phyloP scores from a whole-genome alignment of 2,113 vertebrate genomes.

The Abramis brama region DNA sequence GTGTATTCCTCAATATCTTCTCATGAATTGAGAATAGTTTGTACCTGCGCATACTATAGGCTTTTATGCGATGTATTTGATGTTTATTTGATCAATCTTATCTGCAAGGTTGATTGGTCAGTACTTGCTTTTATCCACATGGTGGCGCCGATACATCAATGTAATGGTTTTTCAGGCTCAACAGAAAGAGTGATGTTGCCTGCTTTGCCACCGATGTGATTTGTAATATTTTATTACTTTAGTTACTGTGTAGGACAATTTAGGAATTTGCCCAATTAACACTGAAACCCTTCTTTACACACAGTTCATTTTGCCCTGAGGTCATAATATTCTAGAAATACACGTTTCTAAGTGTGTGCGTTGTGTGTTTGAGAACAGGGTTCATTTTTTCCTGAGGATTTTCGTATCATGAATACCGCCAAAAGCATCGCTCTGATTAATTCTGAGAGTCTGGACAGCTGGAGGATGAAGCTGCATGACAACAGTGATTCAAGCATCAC shows the following conservation, averaged over 20 bases:
- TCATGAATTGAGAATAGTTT: no score
- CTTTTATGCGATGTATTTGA: neutral
- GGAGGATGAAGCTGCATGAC: conserved; percentile 90
- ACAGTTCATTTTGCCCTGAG: neutral
- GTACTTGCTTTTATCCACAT: conserved; percentile 47
- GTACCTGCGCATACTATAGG: neutral
- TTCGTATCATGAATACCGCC: conserved; percentile 84
- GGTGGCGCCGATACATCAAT: conserved; percentile 52
- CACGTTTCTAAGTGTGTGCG: conserved; percentile 29
- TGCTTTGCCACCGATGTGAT: neutral
- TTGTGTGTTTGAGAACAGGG: conserved; percentile 71
- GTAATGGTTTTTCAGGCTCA: neutral
- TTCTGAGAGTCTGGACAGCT: conserved; percentile 87
- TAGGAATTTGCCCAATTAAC: neutral
- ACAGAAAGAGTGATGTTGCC: neutral
- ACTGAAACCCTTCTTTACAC: neutral
- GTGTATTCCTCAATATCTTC: neutral
- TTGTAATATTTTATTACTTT: neutral
- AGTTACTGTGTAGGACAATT: neutral
- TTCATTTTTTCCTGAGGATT: conserved; percentile 85
- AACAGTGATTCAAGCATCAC: conserved; percentile 84
- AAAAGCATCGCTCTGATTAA: conserved; percentile 89
- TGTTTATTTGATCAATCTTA: no score
- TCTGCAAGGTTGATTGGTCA: neutral
- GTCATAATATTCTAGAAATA: neutral